Evolutionary conservation across 2,113 vertebrate genomes (phyloP).

Genomic region (Lasiurus borealis): DNA sequence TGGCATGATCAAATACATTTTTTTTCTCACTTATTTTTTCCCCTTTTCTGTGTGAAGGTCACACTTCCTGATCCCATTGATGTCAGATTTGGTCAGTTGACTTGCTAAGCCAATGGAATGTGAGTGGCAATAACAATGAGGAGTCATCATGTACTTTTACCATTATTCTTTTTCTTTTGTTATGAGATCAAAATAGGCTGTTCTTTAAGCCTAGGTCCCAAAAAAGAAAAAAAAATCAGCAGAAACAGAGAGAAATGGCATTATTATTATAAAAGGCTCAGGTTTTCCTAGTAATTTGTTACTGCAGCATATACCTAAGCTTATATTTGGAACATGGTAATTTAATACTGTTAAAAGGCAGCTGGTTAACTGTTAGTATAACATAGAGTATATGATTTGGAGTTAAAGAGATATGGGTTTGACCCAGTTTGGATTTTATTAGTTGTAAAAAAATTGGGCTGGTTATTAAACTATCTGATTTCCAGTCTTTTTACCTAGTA

Average conservation of each 20-base stretch:
- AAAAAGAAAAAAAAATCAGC: background rate
- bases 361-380: background rate
- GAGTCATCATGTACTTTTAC: background rate
- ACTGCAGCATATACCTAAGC: background rate
- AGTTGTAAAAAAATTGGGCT: background rate
- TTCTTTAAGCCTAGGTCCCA: background rate
- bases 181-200: background rate
- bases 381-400: background rate
- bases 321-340: background rate
- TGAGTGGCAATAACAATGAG: background rate
- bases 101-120: background rate
- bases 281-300: background rate
- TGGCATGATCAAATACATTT: background rate
- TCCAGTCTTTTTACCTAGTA: background rate
- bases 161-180: background rate
- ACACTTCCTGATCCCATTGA: background rate
- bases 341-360: background rate
- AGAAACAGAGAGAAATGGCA: background rate
- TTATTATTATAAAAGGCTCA: background rate
- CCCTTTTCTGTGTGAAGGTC: background rate
- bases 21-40: background rate
- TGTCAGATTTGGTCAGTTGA: background rate
- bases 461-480: constrained; percentile 8
- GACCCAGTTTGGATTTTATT: background rate
- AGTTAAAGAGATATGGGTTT: background rate